Evolutionary conservation across 2,113 vertebrate genomes (phyloP).

Genomic region (Cinclus mexicanus): DNA sequence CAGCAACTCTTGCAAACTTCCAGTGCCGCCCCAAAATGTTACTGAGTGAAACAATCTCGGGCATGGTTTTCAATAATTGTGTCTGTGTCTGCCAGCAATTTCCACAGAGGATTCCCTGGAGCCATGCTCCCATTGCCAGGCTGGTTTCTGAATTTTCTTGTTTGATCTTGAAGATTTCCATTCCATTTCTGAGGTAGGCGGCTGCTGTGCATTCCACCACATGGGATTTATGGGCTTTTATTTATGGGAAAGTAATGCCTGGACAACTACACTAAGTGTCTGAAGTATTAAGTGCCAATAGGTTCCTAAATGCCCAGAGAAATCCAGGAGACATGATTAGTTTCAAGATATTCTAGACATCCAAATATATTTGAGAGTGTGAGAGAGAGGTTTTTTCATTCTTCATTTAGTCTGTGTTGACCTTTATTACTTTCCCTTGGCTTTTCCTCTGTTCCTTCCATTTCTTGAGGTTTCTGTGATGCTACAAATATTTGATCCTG

Average conservation of each 20-base stretch:
- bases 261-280: neutral
- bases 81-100: neutral
- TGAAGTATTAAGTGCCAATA: neutral
- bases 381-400: neutral
- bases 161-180: neutral
- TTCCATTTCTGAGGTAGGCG: accelerated
- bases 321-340: neutral
- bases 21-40: neutral
- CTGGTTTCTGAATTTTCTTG: neutral
- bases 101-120: neutral
- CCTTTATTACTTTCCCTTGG: neutral
- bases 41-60: neutral
- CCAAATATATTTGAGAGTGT: neutral
- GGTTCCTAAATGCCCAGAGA: neutral
- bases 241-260: neutral
- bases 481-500: neutral
- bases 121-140: neutral
- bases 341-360: neutral
- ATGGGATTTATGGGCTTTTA: too few relatives aligned
- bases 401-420: neutral
- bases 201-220: neutral
- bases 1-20: neutral
- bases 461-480: neutral
- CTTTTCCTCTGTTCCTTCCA: neutral
- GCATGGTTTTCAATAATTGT: neutral